Conservation (phyloP, 92 coral and sea anemone genomes). For the Porites cylindrica region DNA sequence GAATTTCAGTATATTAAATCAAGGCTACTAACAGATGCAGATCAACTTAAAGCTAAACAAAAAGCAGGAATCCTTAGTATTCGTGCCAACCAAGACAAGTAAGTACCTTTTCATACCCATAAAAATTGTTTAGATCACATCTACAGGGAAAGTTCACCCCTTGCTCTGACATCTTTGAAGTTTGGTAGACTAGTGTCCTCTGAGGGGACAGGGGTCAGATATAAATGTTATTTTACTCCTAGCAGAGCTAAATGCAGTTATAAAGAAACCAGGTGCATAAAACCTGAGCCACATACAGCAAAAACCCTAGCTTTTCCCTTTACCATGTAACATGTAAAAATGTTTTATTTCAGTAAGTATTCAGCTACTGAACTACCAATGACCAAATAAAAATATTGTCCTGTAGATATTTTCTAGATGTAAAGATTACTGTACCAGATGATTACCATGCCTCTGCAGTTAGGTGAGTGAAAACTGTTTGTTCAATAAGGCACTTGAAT, state of each 20-base stretch:
- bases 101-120: neutral
- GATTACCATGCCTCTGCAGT: conserved; percentile 90
- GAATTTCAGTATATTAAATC: conserved; percentile 88
- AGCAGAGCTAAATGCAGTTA: no score
- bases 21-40: conserved; percentile 74
- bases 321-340: no score
- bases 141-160: neutral
- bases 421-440: conserved; percentile 87
- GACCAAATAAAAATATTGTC: neutral
- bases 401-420: conserved; percentile 81
- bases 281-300: no score
- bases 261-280: no score
- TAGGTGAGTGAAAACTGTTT: conserved; percentile 41
- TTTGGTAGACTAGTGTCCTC: no score
- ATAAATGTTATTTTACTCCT: no score
- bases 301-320: no score
- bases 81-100: conserved; percentile 85
- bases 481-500: no score
- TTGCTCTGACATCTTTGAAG: no score
- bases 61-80: conserved; percentile 85
- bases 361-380: neutral
- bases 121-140: neutral
- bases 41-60: conserved; percentile 89
- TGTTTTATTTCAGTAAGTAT: no score
- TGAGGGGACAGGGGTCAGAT: no score